Evolutionary conservation across 64 coral and sea anemone genomes (phyloP), one percentile per base, ranked within the genome.

Genomic region (Acropora yongei): DNA sequence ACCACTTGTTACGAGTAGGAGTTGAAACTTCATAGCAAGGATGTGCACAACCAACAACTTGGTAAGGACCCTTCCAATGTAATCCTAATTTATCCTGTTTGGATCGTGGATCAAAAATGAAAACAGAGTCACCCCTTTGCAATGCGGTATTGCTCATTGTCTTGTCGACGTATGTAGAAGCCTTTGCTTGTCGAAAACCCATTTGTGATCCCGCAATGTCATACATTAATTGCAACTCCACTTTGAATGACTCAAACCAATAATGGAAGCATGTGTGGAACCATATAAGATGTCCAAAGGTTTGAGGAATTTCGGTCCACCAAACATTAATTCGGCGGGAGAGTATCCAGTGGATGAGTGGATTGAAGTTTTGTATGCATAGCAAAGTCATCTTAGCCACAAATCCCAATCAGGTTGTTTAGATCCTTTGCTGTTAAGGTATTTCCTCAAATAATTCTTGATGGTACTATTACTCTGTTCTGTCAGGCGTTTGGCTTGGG

Each of bases 381-480:
- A 53, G 50, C 50, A 53, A 53, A 65, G 39, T 87, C 71, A 57
- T 44, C 83, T 68, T 11, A 87, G 83, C 83, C 83, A 87, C 39
- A 87, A 87, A 5, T 87, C 83, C 55, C 83, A 87, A 67, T 87
- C 75, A n/a, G 75, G 75, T n/a, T 77, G 75, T 40, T 77, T 30
- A 11, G 75, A 77, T 12, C 47, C 75, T 77, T 77, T 77, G 20
- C 40, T n/a, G 75, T 77, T 77, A 41, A 77, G 47, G 39, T 87
- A 87, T 71, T 87, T 87, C 19, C 83, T 68, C 12, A 68, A 40
- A 71, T 87, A 87, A 44, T 87, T 87, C 83, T 87, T 87, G 57
- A 87, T 87, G 17, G 39, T 71, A 71, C 61, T 87, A 71, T 87
- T 87, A 40, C 83, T 87, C 48, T 87, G 83, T 87, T 87, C 61